Base-by-base conservation (phyloP, 2,797 vertebrate species). In the Sitta carolinensis region DNA sequence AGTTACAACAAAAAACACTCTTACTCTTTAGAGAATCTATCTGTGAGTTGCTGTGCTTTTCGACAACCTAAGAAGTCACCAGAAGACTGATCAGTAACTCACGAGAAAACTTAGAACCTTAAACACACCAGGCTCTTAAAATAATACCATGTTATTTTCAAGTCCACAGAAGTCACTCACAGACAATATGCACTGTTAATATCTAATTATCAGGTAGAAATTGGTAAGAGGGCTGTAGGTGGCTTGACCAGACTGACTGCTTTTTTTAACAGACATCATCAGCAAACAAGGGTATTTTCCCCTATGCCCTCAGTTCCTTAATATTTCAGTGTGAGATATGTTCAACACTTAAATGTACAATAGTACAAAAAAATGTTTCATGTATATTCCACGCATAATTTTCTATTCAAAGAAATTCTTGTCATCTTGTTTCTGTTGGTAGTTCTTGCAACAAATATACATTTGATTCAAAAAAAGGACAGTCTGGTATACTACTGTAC, bases 391-490 rank as follows among this genome's bases (percentile, higher is more conserved):
- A 87, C 10, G 6, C 38, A 34, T 80, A 51, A 89, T 75, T 82
- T 87, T 52, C 43, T 63, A 47, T 45, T 88, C 74, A 84, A 94
- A 57, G 8, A 68, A 92, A 78, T 69, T 92, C 40, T 66, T 43
- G 38, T 51, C 80, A 58, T 34, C 38, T 84, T 76, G 25, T 81
- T 51, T 73, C 67, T 48, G n/a, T 54, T 81, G 51, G 47, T 55
- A 92, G 62, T 51, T 86, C 77, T 91, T 21, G 42, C 32, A 89
- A 84, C 29, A 84, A 87, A 91, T 15, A 48, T 4, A 58, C 1
- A 10, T 64, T 76, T 84, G 40, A 93, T 93, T 66, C 36, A 84
- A 94, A 96, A 87, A 79, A 50, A 20, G 36, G 32, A 93, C 82
- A 89, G 74, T 10, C 40, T 0, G 58, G 21, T 30, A 87, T 20